Base-by-base conservation (phyloP, 2,113 vertebrate species). In the Nibea albiflora region DNA sequence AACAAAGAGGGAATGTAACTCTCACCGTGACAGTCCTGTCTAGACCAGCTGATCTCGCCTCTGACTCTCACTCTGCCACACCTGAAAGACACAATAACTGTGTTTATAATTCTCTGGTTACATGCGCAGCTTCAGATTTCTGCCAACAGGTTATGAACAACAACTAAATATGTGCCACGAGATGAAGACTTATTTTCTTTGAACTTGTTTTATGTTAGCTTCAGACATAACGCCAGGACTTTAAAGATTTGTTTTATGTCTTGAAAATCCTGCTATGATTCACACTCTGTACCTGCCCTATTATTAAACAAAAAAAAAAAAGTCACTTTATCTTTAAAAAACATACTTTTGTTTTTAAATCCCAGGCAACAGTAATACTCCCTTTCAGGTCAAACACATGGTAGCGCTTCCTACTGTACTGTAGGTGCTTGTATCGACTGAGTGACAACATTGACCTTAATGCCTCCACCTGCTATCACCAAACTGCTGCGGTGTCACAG, bases 41-140 rank as follows among this genome's bases (percentile, higher is more conserved):
- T 80, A 83, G 78, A 78, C 75, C 35, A 31, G 54, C 28, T 73
- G 57, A 81, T 49, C 42, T 72, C 24, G 17, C 68, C 58, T 22
- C 71, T 72, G 74, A 85, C 54, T 62, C 68, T 85, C 50, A 46
- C 19, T 42, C 20, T 53, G 67, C 24, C 74, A 61, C 74, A 86
- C 71, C 84, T 92, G 79, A 66, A 76, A 75, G 72, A 79, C 78
- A 85, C 22, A 90, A 24, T 58, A 46, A 76, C 28, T 49, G 11
- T 65, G 57, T 81, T 84, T 54, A 78, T 56, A 76, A 19, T 9
- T 66, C 78, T 80, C 79, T 6, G 6, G 66, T 84, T 76, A 85
- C 85, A 72, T 16, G 62, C 14, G 31, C 14, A 16, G 69, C 24
- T 52, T 87, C 83, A 64, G 57, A 58, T 70, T 47, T 80, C 60